phyloP scores from a whole-genome alignment of 1,140 invertebrate species.

The Hesperophylax magnus region DNA sequence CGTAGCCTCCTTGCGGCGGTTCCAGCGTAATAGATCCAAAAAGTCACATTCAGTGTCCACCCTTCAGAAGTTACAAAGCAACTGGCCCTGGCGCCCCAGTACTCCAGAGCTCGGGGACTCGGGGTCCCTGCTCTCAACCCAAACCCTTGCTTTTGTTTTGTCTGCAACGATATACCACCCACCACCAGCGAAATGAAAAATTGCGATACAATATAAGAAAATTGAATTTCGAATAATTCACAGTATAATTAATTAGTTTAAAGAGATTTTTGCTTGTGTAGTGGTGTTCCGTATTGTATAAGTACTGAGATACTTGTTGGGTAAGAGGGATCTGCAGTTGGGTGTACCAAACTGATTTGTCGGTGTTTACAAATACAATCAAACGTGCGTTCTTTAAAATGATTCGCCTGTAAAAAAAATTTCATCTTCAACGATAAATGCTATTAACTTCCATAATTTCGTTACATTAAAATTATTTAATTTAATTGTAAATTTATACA shows the following conservation, averaged over 20 bases:
- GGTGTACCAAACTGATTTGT: too few relatives aligned
- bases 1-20: background rate
- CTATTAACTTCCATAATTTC: background rate
- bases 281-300: too few relatives aligned
- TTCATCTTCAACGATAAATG: background rate
- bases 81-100: background rate
- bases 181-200: background rate
- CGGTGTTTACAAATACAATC: background rate
- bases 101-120: constrained; percentile 21
- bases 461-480: too few relatives aligned
- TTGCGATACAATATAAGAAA: too few relatives aligned
- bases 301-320: background rate
- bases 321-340: too few relatives aligned
- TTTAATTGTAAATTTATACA: too few relatives aligned
- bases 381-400: too few relatives aligned
- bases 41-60: constrained; percentile 48
- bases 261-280: too few relatives aligned
- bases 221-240: too few relatives aligned
- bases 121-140: background rate
- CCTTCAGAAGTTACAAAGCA: constrained; percentile 35
- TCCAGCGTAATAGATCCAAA: constrained; percentile 35
- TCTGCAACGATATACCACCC: background rate
- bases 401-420: background rate
- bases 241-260: too few relatives aligned
- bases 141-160: constrained; percentile 52